phyloP scores from a whole-genome alignment of 2,113 vertebrate genomes.

The Pygoscelis antarcticus region DNA sequence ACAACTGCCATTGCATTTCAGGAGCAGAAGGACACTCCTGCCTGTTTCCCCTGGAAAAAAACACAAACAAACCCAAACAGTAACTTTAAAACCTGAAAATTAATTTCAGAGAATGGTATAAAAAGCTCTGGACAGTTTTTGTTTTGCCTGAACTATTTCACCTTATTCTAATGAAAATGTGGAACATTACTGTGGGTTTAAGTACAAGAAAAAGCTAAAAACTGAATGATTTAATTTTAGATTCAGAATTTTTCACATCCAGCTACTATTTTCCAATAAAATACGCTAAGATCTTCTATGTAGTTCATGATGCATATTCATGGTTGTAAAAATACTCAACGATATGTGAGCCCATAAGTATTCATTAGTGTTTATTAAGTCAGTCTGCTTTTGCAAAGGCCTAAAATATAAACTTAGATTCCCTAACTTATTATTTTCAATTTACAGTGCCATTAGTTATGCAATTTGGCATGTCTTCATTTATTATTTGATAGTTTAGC shows the following conservation, averaged over 20 bases:
- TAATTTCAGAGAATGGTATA: background rate
- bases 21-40: background rate
- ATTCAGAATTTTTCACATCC: background rate
- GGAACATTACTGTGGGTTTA: background rate
- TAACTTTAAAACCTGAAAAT: background rate
- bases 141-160: background rate
- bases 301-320: background rate
- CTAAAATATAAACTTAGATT: background rate
- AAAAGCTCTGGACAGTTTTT: background rate
- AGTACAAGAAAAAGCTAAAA: background rate
- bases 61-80: background rate
- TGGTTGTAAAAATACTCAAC: background rate
- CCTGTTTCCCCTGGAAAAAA: background rate
- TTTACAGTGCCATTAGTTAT: constrained; percentile 36
- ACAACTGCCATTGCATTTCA: background rate
- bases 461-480: constrained; percentile 25
- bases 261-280: background rate
- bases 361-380: constrained; percentile 17
- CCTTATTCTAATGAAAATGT: background rate
- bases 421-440: constrained; percentile 27
- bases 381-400: background rate
- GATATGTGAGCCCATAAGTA: constrained; percentile 1
- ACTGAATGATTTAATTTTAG: background rate
- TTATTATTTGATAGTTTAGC: background rate
- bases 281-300: background rate